Base-by-base conservation (phyloP, 1,140 invertebrate genomes). In the Anoplolepis gracilipes region DNA sequence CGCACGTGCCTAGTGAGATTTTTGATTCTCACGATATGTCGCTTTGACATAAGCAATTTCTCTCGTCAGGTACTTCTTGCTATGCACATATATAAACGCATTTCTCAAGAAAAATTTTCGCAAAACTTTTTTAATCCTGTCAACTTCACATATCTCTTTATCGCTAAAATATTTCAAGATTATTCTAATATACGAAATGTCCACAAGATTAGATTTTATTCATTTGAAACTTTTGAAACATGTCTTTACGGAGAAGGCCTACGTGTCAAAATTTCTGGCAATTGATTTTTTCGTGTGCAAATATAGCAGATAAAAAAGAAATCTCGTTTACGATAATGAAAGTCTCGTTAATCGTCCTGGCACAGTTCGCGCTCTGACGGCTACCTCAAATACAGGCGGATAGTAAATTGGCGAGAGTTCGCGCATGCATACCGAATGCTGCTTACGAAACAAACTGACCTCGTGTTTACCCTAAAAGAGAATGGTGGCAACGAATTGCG, bases 401-500 rank as follows among this genome's bases (percentile, higher is more conserved):
- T 59, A 42, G 25, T 28, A 36, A 57, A 81, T 70, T 70, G 49
- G 33, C 78, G 65, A 73, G 7, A 16, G 42, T 28, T 73, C 16
- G 49, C 30, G 33, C 42, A 72, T 46, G 49, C 78, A 72, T 70
- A 81, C 49, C 49, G 65, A 69, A 16, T 70, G 53, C 11, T n/a
- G 33, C 49, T 81, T 72, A 72, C 78, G 25, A 59, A 42, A 72
- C 78, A 33, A 81, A 72, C 49, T 81, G 65, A 72, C 25, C 64
- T 55, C 22, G 53, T 72, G 65, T 81, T 81, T 81, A 30, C 53
- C 19, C 65, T 72, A 72, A 82, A 73, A 72, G 78, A 30, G 65
- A 59, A n/a, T 28, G 19, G 36, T 33, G 53, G 53, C 22, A 69
- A 73, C 39, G 78, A 82, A 82, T 82, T 59, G 78, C 13, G 78